Percentiles rank a stretch among this genome's conserved stretches.
Conservation (phyloP, 2,888 invertebrate species). For the Dioctria linearis region DNA sequence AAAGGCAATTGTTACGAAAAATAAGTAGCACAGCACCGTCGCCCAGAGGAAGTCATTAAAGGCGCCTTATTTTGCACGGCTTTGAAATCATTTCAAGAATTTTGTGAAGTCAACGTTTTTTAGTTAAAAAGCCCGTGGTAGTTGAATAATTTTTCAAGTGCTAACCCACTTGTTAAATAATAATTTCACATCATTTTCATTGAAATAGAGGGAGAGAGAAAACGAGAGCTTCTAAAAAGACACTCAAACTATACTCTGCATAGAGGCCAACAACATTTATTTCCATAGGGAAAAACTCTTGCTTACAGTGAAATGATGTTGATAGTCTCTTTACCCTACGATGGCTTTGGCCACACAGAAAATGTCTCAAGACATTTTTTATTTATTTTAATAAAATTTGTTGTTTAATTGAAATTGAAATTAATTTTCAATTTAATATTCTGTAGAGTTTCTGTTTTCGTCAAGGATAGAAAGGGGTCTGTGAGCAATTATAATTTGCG, state of each 20-base stretch:
- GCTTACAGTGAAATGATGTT: background rate
- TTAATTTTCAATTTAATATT: background rate
- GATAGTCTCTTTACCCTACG: too few relatives aligned
- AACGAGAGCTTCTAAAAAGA: background rate
- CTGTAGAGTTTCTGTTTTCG: background rate
- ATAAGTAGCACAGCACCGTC: background rate
- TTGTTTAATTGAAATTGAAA: slow-evolving; percentile 1
- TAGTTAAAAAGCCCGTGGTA: background rate
- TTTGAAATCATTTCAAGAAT: background rate
- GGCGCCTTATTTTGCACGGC: slow-evolving; percentile 5
- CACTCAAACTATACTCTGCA: background rate
- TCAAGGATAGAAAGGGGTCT: too few relatives aligned
- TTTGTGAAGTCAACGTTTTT: background rate
- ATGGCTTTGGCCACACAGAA: background rate
- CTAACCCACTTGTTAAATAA: slow-evolving; percentile 15
- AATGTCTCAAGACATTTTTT: background rate
- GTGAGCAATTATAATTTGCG: too few relatives aligned
- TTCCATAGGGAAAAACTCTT: background rate
- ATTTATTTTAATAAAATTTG: slow-evolving; percentile 21
- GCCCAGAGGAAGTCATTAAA: slow-evolving; percentile 27
- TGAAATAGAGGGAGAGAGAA: background rate
- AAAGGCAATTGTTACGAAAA: slow-evolving; percentile 5
- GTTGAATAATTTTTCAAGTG: slow-evolving; percentile 22
- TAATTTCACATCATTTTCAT: slow-evolving; percentile 29
- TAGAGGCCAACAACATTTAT: slow-evolving; percentile 6